These are phyloP conservation scores for Parasteatoda lunata DNA, from an alignment of 2,888 invertebrate species.

Conservation along the genomic window DNA sequence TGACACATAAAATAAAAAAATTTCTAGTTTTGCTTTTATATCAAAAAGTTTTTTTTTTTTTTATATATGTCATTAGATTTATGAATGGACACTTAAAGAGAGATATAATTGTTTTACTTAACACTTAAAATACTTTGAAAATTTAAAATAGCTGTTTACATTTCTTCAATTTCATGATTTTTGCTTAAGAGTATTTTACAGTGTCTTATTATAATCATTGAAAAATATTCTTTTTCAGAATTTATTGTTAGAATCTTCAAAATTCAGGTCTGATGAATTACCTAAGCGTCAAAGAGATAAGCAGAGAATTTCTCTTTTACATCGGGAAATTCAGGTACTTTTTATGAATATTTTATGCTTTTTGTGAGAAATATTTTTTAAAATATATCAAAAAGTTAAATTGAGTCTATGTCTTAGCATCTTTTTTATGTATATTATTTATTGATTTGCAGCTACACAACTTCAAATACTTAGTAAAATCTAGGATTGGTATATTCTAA, in stretches of 20 bases:
- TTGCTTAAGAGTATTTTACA: background rate
- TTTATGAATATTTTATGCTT: background rate
- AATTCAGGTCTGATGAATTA: conserved; percentile 95
- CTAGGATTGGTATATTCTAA: too few relatives aligned
- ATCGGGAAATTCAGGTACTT: conserved; percentile 76
- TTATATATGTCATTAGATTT: too few relatives aligned
- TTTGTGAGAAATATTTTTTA: background rate
- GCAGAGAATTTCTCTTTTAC: conserved; percentile 88
- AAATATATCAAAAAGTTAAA: background rate
- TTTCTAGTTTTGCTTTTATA: too few relatives aligned
- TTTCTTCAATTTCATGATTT: background rate
- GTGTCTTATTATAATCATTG: background rate
- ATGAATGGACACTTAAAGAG: too few relatives aligned
- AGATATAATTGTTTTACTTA: too few relatives aligned
- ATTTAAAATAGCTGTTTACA: background rate
- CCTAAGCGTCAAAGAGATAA: conserved; percentile 93
- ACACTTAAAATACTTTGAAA: background rate
- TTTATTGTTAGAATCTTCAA: conserved; percentile 89
- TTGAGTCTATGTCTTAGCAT: background rate
- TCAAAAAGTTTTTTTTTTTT: too few relatives aligned
- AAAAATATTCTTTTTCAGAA: conserved; percentile 28
- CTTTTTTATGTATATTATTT: too few relatives aligned
- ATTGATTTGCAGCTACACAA: too few relatives aligned
- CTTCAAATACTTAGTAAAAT: too few relatives aligned
- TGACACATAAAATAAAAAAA: too few relatives aligned